Evolutionary conservation across 1,140 invertebrate species (phyloP).

Genomic region (Zaprionus lachaisei): DNA sequence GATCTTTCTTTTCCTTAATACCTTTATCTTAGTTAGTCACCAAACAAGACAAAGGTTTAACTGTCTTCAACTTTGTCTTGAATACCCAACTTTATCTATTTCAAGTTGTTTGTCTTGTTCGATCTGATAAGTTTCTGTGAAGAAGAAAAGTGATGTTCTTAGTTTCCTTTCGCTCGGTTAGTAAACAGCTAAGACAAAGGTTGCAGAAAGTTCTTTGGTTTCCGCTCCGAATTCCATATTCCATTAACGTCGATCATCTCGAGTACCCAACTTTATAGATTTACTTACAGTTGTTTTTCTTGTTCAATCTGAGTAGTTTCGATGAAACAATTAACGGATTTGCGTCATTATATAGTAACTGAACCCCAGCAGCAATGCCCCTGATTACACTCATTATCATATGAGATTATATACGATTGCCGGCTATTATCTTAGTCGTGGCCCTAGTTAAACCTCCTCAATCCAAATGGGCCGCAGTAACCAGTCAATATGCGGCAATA

Average conservation of each 20-base stretch:
- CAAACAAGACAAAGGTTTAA: too few species aligned
- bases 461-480: constrained; percentile 2
- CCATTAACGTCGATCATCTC: neutral
- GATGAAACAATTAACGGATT: neutral
- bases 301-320: neutral
- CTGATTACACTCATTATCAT: constrained; percentile 17
- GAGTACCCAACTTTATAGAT: neutral
- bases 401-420: constrained; percentile 13
- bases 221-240: neutral
- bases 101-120: neutral
- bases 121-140: neutral
- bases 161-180: too few species aligned
- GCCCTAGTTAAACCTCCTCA: neutral
- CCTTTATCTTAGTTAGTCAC: too few species aligned
- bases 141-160: too few species aligned
- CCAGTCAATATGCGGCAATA: constrained; percentile 14
- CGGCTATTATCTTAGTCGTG: constrained; percentile 10
- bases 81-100: neutral
- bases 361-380: neutral
- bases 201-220: neutral
- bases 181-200: neutral
- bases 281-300: neutral
- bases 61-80: too few species aligned
- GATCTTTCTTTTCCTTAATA: too few species aligned
- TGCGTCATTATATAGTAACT: neutral